Evolutionary conservation across 2,888 invertebrate genomes (phyloP).

Genomic region (Meloe dianella): DNA sequence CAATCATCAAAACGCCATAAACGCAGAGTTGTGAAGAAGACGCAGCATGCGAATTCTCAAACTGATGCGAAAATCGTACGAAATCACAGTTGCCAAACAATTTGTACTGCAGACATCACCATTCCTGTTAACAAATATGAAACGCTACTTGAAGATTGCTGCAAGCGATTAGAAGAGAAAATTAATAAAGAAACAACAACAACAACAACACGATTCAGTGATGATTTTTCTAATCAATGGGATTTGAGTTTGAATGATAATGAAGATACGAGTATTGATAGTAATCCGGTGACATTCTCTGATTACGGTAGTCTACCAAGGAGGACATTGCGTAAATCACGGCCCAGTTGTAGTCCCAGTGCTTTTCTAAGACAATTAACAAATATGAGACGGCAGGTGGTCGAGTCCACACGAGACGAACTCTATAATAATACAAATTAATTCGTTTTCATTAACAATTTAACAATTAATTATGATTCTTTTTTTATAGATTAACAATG

Average conservation of each 20-base stretch:
- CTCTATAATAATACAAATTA: slow-evolving; percentile 46
- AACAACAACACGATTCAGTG: not conserved
- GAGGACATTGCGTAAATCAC: slow-evolving; percentile 41
- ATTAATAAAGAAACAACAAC: slow-evolving; percentile 35
- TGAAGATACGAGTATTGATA: slow-evolving; percentile 55
- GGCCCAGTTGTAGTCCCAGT: slow-evolving; percentile 60
- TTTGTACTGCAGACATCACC: slow-evolving; percentile 33
- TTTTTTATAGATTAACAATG: too few relatives aligned
- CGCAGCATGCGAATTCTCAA: slow-evolving; percentile 22
- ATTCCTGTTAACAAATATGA: slow-evolving; percentile 55
- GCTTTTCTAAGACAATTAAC: slow-evolving; percentile 67
- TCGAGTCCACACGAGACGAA: slow-evolving; percentile 62
- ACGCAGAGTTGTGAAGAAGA: slow-evolving; percentile 23
- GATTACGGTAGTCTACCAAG: slow-evolving; percentile 58
- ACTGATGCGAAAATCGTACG: slow-evolving; percentile 16
- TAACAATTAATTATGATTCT: too few relatives aligned
- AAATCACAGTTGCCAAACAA: slow-evolving; percentile 41
- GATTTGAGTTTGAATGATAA: slow-evolving; percentile 31
- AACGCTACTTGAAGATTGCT: slow-evolving; percentile 52
- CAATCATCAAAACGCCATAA: slow-evolving; percentile 25
- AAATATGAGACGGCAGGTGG: slow-evolving; percentile 63
- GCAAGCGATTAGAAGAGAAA: slow-evolving; percentile 53
- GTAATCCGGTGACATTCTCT: slow-evolving; percentile 51
- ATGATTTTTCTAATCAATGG: slow-evolving; percentile 34
- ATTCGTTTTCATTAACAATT: not conserved